phyloP scores from a whole-genome alignment of 2,888 invertebrate species.

The Drosophila dives region DNA sequence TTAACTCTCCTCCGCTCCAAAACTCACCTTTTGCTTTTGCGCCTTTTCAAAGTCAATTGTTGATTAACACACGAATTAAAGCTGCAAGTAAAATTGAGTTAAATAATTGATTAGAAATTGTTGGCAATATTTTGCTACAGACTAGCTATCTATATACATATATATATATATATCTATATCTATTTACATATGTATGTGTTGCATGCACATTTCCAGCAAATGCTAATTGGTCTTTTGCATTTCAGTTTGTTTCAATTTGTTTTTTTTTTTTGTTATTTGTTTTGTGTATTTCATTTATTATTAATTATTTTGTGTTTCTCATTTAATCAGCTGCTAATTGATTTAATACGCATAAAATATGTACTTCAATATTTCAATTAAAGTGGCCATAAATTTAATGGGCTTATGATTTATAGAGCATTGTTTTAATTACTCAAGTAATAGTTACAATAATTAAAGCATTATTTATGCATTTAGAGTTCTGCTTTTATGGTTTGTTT shows the following conservation, averaged over 20 bases:
- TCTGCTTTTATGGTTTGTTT: no score
- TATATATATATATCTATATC: background rate
- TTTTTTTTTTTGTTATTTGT: no score
- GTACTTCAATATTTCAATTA: background rate
- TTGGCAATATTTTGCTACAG: background rate
- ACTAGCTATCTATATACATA: background rate
- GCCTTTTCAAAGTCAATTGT: constrained; percentile 7
- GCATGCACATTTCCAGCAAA: background rate
- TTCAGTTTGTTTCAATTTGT: constrained; percentile 4
- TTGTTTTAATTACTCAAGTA: background rate
- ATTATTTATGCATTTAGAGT: background rate
- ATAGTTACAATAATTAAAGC: background rate
- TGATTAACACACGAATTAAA: constrained; percentile 8
- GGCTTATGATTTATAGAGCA: background rate
- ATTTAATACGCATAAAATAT: background rate
- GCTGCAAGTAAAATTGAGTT: constrained; percentile 25
- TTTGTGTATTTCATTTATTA: background rate
- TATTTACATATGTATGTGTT: background rate
- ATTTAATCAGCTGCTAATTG: background rate
- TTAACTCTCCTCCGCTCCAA: background rate
- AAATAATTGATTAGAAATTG: constrained; percentile 16
- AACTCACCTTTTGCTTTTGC: constrained; percentile 31
- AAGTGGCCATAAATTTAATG: background rate
- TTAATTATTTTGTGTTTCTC: background rate
- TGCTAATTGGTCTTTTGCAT: constrained; percentile 12